Conservation (phyloP, 2,113 vertebrate genomes). For the Gymnobelideus leadbeateri region DNA sequence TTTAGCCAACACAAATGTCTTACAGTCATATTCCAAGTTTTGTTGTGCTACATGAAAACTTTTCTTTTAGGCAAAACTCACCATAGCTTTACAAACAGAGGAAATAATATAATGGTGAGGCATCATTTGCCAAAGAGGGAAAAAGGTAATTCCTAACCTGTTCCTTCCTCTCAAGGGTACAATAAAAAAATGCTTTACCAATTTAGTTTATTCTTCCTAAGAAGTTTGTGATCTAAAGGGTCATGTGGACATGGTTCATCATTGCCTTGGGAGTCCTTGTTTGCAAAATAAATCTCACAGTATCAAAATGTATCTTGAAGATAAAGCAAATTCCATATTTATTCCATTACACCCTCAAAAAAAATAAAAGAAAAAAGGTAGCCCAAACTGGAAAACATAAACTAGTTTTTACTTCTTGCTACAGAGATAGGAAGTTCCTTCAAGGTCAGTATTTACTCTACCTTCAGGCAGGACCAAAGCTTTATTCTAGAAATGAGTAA, state of each 20-base stretch:
- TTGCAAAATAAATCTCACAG: background rate
- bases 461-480: too few relatives aligned
- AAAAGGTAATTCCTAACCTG: conserved; percentile 72
- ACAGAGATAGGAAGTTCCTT: too few relatives aligned
- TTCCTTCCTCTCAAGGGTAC: conserved; percentile 62
- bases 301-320: background rate
- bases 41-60: conserved; percentile 4
- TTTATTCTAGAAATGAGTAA: too few relatives aligned
- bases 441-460: too few relatives aligned
- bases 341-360: background rate
- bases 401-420: too few relatives aligned
- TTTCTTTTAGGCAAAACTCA: conserved; percentile 35
- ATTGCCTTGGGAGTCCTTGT: background rate
- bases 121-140: conserved; percentile 63
- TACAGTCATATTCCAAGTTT: too few relatives aligned
- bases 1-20: background rate
- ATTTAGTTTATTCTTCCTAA: background rate
- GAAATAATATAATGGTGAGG: conserved; percentile 44
- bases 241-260: fast-evolving
- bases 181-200: conserved; percentile 27
- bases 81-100: conserved; percentile 58
- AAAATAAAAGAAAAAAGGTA: background rate
- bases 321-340: background rate
- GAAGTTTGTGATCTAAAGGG: fast-evolving
- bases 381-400: too few relatives aligned